Base-by-base conservation (phyloP, 2,113 vertebrate species). In the Cyphomyrus plagiostoma region DNA sequence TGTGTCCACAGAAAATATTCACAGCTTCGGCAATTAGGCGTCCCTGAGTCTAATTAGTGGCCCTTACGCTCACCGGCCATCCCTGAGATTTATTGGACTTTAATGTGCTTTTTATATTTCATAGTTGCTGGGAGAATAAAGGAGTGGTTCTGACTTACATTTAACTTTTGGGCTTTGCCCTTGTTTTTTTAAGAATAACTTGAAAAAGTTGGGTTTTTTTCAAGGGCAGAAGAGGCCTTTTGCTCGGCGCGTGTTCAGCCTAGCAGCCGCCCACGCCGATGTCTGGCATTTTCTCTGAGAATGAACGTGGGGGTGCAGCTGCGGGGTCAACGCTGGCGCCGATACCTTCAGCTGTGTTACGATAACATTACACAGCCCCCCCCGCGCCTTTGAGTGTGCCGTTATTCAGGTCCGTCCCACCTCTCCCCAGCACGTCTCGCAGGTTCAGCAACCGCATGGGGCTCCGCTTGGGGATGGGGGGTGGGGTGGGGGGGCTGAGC, bases 371-470 rank as follows among this genome's bases (percentile, higher is more conserved):
- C 62, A 42, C 52, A 30, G 39, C 58, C 19, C 87, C 21, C 56
- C 21, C 58, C 62, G 3, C 87, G 1, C 3, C 4, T 88, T 26
- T 11, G 39, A 58, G 52, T 35, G 87, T 6, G 45, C 62, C 8
- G 45, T 49, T 49, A 49, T 46, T 19, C 23, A 39, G 88, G 1
- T 13, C 23, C 26, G 45, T 45, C 58, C 66, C 87, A 10, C 21
- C 21, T 13, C 23, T 88, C 45, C 46, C 13, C 45, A 49, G 23
- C 50, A 35, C 45, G 15, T 53, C 74, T 91, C 90, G 5, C 94
- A 99, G 98, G 95, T 99, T 99, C 93, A 99, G 99, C 98, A 99
- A 99, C 96, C 98, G 99, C 93, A 98, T 98, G 97, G 99, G 99
- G 88, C 98, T 99, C 93, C 98, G 98, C 92, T 94, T 99, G 93